Evolutionary conservation across 1,140 invertebrate genomes (phyloP).

Genomic region (Drosophila nasuta): DNA sequence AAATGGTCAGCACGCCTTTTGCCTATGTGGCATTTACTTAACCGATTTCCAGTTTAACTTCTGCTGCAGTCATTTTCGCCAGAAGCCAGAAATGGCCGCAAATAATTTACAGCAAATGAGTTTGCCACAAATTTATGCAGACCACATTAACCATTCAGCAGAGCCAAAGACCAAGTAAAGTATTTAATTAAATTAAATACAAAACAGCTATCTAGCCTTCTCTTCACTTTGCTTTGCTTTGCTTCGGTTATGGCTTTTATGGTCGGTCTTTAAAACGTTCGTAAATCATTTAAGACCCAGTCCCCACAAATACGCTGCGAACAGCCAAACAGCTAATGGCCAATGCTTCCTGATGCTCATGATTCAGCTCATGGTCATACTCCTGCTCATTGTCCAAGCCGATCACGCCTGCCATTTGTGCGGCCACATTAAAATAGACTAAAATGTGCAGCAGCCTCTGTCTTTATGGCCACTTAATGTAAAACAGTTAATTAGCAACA

Average conservation of each 20-base stretch:
- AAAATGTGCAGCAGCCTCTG: conserved; percentile 61
- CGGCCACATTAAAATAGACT: conserved; percentile 76
- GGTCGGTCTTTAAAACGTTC: conserved; percentile 66
- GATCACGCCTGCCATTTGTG: conserved; percentile 72
- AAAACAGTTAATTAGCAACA: conserved; percentile 79
- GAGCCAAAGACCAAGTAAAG: conserved; percentile 65
- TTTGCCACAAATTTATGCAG: conserved; percentile 75
- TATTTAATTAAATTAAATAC: conserved; percentile 81
- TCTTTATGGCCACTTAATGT: conserved; percentile 80
- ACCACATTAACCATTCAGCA: conserved; percentile 75
- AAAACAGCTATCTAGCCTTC: conserved; percentile 36
- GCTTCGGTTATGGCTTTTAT: conserved; percentile 52
- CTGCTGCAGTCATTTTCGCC: conserved; percentile 51
- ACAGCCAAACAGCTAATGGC: conserved; percentile 58
- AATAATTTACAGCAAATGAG: conserved; percentile 81
- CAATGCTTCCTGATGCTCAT: conserved; percentile 21
- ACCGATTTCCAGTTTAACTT: conserved; percentile 51
- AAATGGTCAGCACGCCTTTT: conserved; percentile 4
- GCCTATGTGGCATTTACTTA: conserved; percentile 24
- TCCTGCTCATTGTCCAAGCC: conserved; percentile 65
- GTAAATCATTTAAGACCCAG: conserved; percentile 72
- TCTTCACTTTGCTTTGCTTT: too few species aligned
- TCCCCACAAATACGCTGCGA: conserved; percentile 13
- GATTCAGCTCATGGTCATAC: conserved; percentile 1
- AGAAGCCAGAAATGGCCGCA: conserved; percentile 49